Evolutionary conservation across 2,888 invertebrate genomes (phyloP).

Genomic region (Nemoura dubitans): DNA sequence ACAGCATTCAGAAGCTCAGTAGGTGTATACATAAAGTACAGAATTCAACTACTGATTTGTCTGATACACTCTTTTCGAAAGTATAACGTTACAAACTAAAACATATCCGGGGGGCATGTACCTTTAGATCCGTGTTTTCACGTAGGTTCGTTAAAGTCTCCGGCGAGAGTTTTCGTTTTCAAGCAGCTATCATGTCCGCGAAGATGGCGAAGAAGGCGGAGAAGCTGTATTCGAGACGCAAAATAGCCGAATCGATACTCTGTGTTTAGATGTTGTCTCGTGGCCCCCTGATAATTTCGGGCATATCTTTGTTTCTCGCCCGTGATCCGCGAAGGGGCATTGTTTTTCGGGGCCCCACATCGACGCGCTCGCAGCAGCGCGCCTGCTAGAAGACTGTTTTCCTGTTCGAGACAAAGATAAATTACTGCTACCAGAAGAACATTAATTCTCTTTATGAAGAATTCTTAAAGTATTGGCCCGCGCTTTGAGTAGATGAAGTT

Average conservation of each 20-base stretch:
- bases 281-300: constrained; percentile 40
- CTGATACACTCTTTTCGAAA: neutral
- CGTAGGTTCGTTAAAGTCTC: neutral
- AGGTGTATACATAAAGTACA: no score
- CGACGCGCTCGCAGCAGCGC: neutral
- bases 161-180: neutral
- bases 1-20: no score
- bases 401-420: constrained; percentile 39
- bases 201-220: neutral
- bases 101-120: neutral
- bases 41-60: neutral
- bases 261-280: neutral
- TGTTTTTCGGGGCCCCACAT: constrained; percentile 31
- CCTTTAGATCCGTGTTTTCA: neutral
- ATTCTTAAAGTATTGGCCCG: constrained; percentile 26
- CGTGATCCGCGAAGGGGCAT: neutral
- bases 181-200: neutral
- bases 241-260: neutral
- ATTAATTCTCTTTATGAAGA: constrained; percentile 42
- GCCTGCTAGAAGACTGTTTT: constrained; percentile 26
- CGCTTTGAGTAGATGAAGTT: constrained; percentile 24
- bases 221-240: neutral
- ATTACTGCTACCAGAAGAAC: constrained; percentile 37
- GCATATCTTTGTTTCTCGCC: constrained; percentile 27
- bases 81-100: neutral